phyloP scores from a whole-genome alignment of 2,888 invertebrate species.

The Dioctria rufipes region DNA sequence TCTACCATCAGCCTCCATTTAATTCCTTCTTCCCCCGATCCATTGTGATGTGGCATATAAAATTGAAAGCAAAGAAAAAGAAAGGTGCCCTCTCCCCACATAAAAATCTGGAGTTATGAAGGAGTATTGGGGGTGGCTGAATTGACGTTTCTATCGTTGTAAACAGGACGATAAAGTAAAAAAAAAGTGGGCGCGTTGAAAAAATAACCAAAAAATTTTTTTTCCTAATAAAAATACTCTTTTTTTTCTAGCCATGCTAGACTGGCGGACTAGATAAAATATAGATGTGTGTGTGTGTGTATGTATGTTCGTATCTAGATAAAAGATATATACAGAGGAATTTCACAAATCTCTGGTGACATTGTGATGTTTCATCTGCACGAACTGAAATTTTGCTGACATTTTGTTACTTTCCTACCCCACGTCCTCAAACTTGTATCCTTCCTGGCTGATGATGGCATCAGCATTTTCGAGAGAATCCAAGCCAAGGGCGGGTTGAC shows the following conservation, averaged over 20 bases:
- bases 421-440: no score
- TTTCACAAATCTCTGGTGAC: neutral
- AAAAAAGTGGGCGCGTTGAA: neutral
- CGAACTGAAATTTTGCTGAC: conserved; percentile 36
- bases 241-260: neutral
- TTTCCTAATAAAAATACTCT: neutral
- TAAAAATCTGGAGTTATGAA: no score
- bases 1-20: neutral
- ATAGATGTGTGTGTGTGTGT: no score
- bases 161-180: neutral
- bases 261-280: no score
- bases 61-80: neutral
- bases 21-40: neutral
- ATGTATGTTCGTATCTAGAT: neutral
- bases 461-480: no score
- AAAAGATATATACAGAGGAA: neutral
- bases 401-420: neutral
- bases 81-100: neutral
- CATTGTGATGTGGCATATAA: neutral
- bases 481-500: no score
- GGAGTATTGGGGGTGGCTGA: neutral
- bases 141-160: neutral
- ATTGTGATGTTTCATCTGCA: neutral
- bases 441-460: no score
- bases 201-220: neutral